Percentiles rank a stretch among this genome's conserved stretches.
These are phyloP conservation scores for Mastigias papua DNA, from an alignment of 30 jellyfish, hydroid and myxozoan genomes.

Conservation along the genomic window DNA sequence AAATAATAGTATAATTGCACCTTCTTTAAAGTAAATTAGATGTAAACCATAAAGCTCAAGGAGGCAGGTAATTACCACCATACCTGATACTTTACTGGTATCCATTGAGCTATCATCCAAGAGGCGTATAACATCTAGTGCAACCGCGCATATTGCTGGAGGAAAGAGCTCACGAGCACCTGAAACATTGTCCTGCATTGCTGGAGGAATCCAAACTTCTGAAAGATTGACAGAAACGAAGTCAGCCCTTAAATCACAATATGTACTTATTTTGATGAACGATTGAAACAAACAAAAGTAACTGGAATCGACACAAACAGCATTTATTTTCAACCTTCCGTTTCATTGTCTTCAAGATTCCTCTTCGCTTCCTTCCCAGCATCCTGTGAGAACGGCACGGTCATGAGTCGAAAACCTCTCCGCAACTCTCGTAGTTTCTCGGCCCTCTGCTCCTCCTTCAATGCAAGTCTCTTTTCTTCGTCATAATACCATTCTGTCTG, in stretches of 20 bases:
- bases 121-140: constrained; percentile 62
- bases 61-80: not conserved
- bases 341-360: constrained; percentile 57
- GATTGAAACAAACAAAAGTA: too few species aligned
- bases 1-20: too few species aligned
- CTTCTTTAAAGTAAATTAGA: too few species aligned
- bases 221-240: too few species aligned
- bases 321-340: constrained; percentile 21
- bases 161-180: constrained; percentile 65
- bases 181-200: not conserved
- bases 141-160: constrained; percentile 70
- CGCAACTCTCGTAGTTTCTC: constrained; percentile 73
- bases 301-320: not conserved
- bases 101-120: constrained; percentile 64
- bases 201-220: constrained; percentile 9
- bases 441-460: constrained; percentile 67
- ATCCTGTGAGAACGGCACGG: constrained; percentile 71
- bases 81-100: constrained; percentile 46
- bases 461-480: constrained; percentile 72
- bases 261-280: not conserved
- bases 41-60: too few species aligned
- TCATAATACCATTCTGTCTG: constrained; percentile 77
- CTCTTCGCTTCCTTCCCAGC: constrained; percentile 60
- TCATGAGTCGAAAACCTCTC: constrained; percentile 53
- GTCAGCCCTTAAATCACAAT: too few species aligned